phyloP scores from a whole-genome alignment of 1,140 invertebrate species.

The Atopsyche davidsoni region DNA sequence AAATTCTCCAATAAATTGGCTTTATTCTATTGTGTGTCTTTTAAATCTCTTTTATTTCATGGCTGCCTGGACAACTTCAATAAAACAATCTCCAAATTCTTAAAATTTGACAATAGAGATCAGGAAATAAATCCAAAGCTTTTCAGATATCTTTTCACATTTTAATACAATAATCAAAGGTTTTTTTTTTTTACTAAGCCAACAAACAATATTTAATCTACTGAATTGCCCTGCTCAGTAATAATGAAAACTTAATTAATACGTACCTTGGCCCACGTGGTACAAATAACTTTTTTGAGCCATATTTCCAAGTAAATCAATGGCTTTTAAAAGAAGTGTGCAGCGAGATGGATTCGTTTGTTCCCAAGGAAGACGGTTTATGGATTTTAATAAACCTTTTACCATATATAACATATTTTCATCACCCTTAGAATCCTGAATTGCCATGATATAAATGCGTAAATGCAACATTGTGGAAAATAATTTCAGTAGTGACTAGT shows the following conservation, averaged over 20 bases:
- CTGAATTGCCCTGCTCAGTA: too few relatives aligned
- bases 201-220: too few relatives aligned
- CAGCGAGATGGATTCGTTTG: conserved; percentile 42
- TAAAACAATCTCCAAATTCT: background rate
- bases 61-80: too few relatives aligned
- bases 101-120: conserved; percentile 9
- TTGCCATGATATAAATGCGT: conserved; percentile 17
- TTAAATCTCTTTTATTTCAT: too few relatives aligned
- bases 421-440: conserved; percentile 78
- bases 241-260: conserved; percentile 14
- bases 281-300: conserved; percentile 76
- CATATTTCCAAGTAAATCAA: conserved; percentile 68
- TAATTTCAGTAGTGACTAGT: background rate
- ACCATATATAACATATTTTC: conserved; percentile 73
- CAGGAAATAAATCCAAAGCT: too few relatives aligned
- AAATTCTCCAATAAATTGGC: too few relatives aligned
- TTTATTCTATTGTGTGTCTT: too few relatives aligned
- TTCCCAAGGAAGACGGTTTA: conserved; percentile 43
- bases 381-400: conserved; percentile 42
- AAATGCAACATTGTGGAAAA: conserved; percentile 5
- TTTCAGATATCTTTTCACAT: too few relatives aligned
- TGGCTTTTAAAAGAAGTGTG: conserved; percentile 47
- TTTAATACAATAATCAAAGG: too few relatives aligned
- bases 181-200: too few relatives aligned
- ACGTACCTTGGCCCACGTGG: conserved; percentile 71